phyloP scores from a whole-genome alignment of 2,113 vertebrate genomes.

The Microcebus tavaratra region DNA sequence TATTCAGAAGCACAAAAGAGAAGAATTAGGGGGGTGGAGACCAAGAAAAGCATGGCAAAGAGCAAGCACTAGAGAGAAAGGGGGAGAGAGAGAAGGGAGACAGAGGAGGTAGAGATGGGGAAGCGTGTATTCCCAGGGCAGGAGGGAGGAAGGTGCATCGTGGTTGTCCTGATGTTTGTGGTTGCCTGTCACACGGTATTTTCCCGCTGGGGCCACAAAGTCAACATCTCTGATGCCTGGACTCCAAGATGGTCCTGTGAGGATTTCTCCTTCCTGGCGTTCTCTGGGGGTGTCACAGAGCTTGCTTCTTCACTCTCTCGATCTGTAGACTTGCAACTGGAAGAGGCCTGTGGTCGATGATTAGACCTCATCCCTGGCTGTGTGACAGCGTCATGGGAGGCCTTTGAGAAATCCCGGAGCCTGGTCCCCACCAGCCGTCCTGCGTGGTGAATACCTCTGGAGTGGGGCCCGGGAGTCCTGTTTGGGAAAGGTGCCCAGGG shows the following conservation, averaged over 20 bases:
- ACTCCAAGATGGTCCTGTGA: background rate
- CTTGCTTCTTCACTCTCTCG: no score
- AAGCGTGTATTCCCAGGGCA: accelerated
- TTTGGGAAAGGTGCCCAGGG: background rate
- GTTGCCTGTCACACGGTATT: accelerated
- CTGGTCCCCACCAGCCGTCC: accelerated
- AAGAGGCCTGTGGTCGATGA: accelerated
- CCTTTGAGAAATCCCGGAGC: accelerated
- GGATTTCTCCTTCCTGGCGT: background rate
- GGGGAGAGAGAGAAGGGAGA: accelerated
- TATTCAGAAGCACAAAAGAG: no score
- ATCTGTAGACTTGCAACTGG: background rate
- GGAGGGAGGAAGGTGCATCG: background rate
- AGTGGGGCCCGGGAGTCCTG: accelerated
- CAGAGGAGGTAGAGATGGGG: background rate
- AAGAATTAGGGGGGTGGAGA: background rate
- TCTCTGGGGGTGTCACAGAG: no score
- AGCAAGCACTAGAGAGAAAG: background rate
- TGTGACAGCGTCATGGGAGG: accelerated
- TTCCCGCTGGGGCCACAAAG: background rate
- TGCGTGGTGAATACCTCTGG: accelerated
- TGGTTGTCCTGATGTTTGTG: background rate
- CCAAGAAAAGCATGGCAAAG: background rate
- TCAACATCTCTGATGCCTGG: accelerated
- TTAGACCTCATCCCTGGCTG: background rate